Base-by-base conservation (phyloP, 2,888 invertebrate species). In the Coelinius sp. region DNA sequence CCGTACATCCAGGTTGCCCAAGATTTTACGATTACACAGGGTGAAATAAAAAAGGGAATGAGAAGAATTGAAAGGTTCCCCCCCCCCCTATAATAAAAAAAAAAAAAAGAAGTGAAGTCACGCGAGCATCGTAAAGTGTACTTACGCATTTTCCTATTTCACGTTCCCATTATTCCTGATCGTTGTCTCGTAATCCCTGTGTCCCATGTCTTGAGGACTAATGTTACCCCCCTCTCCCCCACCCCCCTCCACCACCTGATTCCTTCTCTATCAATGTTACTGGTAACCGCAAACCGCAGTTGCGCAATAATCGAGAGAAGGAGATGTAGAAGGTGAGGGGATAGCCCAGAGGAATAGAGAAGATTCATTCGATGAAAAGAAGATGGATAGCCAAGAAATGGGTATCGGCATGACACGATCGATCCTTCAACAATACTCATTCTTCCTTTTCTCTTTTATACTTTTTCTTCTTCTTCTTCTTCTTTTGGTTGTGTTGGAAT, bases 371-470 rank as follows among this genome's bases (percentile, higher is more conserved):
- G 53, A 71, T 74, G 77, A 77, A 78, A 80, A 74, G 76, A 66
- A 71, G 68, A 62, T 65, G 62, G 72, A 75, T 76, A 66, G 62
- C 17, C 52, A 79, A 81, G 80, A 80, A 82, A 81, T 75, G 76
- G 77, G 76, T 81, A 84, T 84, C 84, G 81, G 77, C 80, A 83
- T 84, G 84, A 84, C 83, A 80, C 83, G 84, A 86, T 86, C 86
- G 82, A 82, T 83, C 77, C 68, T 70, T 7, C 77, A 75, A 84
- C 82, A 84, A 85, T 82, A 73, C 76, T 77, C 76, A 73, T 27
- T 64, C 24, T 67, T 53, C 63, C 76, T 73, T 75, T 53, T 73
- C n/a, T n/a, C n/a, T n/a, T n/a, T n/a, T n/a, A n/a, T n/a, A n/a
- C n/a, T n/a, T n/a, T n/a, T n/a, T n/a, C n/a, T n/a, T n/a, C 70